A percentile compares a stretch with the other conserved stretches of the same genome.
phyloP scores from a whole-genome alignment of 2,888 invertebrate species.

The Acrobasis consociella region DNA sequence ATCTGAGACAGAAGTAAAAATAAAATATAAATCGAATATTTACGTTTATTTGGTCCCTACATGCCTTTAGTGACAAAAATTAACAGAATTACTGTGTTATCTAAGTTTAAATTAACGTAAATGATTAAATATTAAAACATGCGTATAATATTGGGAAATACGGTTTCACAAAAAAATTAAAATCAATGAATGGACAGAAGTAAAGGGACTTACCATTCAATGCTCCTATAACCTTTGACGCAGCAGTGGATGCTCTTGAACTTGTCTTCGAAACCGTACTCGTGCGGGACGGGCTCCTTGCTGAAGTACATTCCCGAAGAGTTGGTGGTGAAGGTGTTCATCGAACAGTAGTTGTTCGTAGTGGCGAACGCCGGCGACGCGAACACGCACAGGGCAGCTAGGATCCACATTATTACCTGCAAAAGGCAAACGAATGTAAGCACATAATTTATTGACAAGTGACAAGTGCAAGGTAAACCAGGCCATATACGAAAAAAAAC shows the following conservation, averaged over 20 bases:
- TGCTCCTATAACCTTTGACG: constrained; percentile 88
- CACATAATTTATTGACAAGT: too few species aligned
- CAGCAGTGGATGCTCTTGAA: constrained; percentile 91
- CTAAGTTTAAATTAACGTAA: too few species aligned
- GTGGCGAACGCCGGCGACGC: constrained; percentile 46
- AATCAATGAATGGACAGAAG: neutral
- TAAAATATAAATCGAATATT: too few species aligned
- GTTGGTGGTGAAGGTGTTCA: constrained; percentile 81
- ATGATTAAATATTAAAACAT: too few species aligned
- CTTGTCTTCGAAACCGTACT: constrained; percentile 86
- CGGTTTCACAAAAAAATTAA: too few species aligned
- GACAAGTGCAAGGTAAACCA: too few species aligned
- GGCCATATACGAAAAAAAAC: too few species aligned
- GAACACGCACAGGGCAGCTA: constrained; percentile 51
- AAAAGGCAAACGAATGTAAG: neutral
- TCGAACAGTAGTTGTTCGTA: constrained; percentile 81
- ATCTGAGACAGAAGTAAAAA: too few species aligned
- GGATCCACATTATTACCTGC: constrained; percentile 57
- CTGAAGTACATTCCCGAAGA: constrained; percentile 87
- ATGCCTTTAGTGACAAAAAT: too few species aligned
- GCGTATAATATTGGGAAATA: too few species aligned
- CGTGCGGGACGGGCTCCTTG: constrained; percentile 86
- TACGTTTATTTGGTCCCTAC: too few species aligned
- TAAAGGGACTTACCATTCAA: constrained; percentile 87
- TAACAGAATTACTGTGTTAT: too few species aligned